Percentiles rank a stretch among this genome's conserved stretches.
These are phyloP conservation scores for Salvelinus sp. DNA, from an alignment of 2,113 vertebrate species.

Conservation along the genomic window DNA sequence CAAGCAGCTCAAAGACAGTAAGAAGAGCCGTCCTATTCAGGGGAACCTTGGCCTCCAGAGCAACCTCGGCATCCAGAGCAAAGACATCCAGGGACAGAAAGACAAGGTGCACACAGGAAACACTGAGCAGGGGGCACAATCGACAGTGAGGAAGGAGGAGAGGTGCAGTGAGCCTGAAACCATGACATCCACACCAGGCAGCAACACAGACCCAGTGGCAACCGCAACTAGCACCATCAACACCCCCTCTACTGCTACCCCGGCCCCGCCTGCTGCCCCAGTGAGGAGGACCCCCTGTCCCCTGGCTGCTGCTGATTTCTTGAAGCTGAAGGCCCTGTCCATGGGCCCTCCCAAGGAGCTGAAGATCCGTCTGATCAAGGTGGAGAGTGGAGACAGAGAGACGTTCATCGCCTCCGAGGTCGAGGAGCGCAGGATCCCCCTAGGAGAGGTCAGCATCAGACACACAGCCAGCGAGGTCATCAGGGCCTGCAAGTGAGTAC, in stretches of 20 bases:
- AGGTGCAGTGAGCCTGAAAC: constrained; percentile 12
- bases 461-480: constrained; percentile 80
- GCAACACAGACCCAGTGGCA: constrained; percentile 24
- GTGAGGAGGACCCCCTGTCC: constrained; percentile 38
- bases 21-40: constrained; percentile 71
- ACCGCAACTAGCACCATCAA: constrained; percentile 9
- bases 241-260: constrained; percentile 34
- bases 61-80: constrained; percentile 65
- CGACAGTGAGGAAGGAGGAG: constrained; percentile 23
- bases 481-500: constrained; percentile 84
- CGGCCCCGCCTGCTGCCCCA: constrained; percentile 15
- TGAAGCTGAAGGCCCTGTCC: constrained; percentile 80
- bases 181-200: constrained; percentile 7
- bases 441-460: constrained; percentile 79
- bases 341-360: constrained; percentile 84
- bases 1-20: constrained; percentile 39
- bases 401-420: constrained; percentile 83
- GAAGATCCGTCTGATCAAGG: constrained; percentile 84
- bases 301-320: constrained; percentile 70
- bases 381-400: constrained; percentile 79
- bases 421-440: constrained; percentile 70
- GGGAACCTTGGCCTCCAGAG: constrained; percentile 72
- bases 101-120: constrained; percentile 17
- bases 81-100: constrained; percentile 50
- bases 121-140: constrained; percentile 2